Percentiles rank a stretch among this genome's conserved stretches.
phyloP scores from a whole-genome alignment of 2,888 invertebrate species.

The Pristionchus mayeri region DNA sequence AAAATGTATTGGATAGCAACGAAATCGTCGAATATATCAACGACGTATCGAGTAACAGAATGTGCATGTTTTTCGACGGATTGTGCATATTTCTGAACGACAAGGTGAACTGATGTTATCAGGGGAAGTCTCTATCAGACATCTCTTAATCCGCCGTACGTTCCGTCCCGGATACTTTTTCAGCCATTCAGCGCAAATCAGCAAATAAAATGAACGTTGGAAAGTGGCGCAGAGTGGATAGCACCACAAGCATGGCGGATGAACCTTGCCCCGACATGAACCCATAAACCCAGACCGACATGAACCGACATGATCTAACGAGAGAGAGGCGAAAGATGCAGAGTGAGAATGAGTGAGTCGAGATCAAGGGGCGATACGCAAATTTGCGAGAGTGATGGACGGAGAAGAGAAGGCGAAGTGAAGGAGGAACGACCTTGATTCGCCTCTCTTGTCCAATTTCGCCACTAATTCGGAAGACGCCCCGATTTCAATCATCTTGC shows the following conservation, averaged over 20 bases:
- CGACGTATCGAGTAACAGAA: background rate
- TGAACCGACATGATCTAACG: background rate
- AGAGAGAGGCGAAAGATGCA: slow-evolving; percentile 41
- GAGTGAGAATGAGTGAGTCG: background rate
- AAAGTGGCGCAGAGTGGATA: no score
- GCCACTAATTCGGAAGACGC: slow-evolving; percentile 28
- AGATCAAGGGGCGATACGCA: slow-evolving; percentile 6
- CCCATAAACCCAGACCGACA: no score
- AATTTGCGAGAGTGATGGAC: slow-evolving; percentile 7
- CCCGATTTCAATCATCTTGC: slow-evolving; percentile 2
- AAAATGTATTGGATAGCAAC: no score
- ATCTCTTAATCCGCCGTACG: slow-evolving; percentile 11
- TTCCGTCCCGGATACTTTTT: no score
- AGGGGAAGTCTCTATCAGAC: background rate
- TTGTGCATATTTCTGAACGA: no score
- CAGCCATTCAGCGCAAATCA: slow-evolving; percentile 12
- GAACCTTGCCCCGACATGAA: no score
- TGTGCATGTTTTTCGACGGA: background rate
- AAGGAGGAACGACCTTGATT: slow-evolving; percentile 12
- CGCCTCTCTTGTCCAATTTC: no score
- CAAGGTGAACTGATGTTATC: background rate
- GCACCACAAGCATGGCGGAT: no score
- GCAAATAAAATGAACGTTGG: no score
- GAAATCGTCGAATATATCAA: background rate
- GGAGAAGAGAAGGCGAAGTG: background rate